Conservation (phyloP, 1,140 invertebrate species). For the Stegodyphus dumicola region DNA sequence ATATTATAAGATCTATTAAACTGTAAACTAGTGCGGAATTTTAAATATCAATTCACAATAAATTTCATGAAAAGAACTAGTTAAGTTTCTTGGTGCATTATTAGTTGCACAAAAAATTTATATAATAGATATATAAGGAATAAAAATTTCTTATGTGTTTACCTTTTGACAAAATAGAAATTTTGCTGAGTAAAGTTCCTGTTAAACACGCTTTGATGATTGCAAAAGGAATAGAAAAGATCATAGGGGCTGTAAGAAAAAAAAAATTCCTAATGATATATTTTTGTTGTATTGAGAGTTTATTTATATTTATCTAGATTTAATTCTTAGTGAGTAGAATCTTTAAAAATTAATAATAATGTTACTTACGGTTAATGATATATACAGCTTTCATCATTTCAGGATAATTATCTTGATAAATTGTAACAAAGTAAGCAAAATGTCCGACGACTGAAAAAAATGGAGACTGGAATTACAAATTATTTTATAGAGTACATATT, state of each 20-base stretch:
- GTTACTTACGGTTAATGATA: constrained; percentile 5
- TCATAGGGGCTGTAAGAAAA: background rate
- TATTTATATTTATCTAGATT: too few species aligned
- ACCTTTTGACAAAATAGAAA: background rate
- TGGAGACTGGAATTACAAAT: too few species aligned
- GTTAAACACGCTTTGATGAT: constrained; percentile 14
- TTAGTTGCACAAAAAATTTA: too few species aligned
- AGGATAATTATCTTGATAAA: constrained; percentile 19
- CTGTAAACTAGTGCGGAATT: background rate
- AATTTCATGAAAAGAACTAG: too few species aligned
- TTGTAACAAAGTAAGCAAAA: background rate
- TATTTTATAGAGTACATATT: too few species aligned
- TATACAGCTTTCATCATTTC: background rate
- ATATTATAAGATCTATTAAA: background rate
- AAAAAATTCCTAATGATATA: background rate
- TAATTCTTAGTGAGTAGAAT: background rate
- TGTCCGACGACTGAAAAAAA: constrained; percentile 18
- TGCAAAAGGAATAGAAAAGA: background rate
- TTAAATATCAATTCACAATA: too few species aligned
- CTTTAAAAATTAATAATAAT: background rate
- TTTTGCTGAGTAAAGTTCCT: background rate
- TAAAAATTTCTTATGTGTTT: too few species aligned
- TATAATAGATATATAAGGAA: too few species aligned
- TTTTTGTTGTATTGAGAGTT: too few species aligned
- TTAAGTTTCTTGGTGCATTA: too few species aligned